Base-by-base conservation (phyloP, 2,888 invertebrate genomes). In the Portevinia maculata region DNA sequence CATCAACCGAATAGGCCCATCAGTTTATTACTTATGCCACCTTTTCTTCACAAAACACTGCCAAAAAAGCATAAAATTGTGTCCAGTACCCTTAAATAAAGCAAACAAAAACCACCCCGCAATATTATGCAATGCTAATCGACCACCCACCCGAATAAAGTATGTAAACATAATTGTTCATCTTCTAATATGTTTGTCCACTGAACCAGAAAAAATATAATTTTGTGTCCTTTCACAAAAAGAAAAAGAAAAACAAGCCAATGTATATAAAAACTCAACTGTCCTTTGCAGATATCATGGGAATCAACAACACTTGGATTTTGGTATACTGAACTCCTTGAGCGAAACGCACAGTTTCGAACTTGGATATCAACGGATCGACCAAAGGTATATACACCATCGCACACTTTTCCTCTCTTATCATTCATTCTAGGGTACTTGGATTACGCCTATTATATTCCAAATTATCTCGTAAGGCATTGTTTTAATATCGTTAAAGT, bases 231-330 rank as follows among this genome's bases (percentile, higher is more conserved):
- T 28, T 46, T 30, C 13, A 19, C 1, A 28, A 50, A 17, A 44
- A 21, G 48, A 1, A 32, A 24, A 19, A 48, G 32, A 52, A 30
- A 30, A 46, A 46, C 34, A 17, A n/a, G 30, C 32, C 39, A 13
- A 4, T 50, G 34, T 24, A 46, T 28, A n/a, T 8, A 39, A 41
- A 4, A 44, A 17, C 9, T 8, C 44, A 11, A 15, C 34, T 60
- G 57, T 46, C 60, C 17, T 69, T 87, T 86, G 17, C 88, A 97
- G 96, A 95, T 98, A 59, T 99, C 98, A 0, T 99, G 99, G 99
- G 97, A 98, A 91, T 98, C 98, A 0, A 97, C 98, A 1, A 98
- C 99, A 0, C 93, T 99, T 21, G 99, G 99, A n/a, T 99, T 99
- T 91, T 99, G 99, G 99, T 99, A 98, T 89, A 99, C 98, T 0